A percentile compares a stretch with the other conserved stretches of the same genome.
phyloP scores from a whole-genome alignment of 2,113 vertebrate genomes.

The Lasiurus cinereus region DNA sequence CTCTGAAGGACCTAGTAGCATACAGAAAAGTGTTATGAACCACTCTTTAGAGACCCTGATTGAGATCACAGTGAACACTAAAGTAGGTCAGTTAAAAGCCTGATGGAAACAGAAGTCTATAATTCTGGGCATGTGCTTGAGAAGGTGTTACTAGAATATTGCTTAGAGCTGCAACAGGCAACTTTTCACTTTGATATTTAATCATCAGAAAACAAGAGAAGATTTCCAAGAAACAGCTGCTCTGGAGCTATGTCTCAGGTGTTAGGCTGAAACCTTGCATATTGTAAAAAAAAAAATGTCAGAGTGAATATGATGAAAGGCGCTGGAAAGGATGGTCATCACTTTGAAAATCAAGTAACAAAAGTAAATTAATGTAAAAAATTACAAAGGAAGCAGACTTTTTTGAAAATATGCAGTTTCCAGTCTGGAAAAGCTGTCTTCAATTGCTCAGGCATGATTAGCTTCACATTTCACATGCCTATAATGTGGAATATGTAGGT shows the following conservation, averaged over 20 bases:
- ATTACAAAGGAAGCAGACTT: not conserved
- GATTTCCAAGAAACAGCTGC: conserved; percentile 3
- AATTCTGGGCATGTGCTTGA: not conserved
- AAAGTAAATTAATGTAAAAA: not conserved
- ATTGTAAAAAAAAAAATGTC: not conserved
- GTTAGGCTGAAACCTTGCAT: not conserved
- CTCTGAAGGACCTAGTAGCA: not conserved
- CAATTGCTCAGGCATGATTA: not conserved
- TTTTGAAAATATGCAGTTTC: conserved; percentile 7
- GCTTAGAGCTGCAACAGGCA: not conserved
- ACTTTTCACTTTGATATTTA: conserved; percentile 31
- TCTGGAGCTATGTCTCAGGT: not conserved
- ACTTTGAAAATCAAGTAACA: not conserved
- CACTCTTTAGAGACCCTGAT: not conserved
- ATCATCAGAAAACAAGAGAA: conserved; percentile 37
- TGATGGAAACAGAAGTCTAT: not conserved
- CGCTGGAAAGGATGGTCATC: not conserved
- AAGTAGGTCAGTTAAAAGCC: not conserved
- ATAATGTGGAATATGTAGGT: not conserved
- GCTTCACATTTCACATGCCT: not conserved
- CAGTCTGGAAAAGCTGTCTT: not conserved
- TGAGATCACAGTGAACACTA: not conserved
- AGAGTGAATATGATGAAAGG: not conserved
- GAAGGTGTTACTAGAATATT: not conserved
- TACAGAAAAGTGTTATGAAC: not conserved